Base-by-base conservation (phyloP, 2,113 vertebrate species). In the Sander vitreus region DNA sequence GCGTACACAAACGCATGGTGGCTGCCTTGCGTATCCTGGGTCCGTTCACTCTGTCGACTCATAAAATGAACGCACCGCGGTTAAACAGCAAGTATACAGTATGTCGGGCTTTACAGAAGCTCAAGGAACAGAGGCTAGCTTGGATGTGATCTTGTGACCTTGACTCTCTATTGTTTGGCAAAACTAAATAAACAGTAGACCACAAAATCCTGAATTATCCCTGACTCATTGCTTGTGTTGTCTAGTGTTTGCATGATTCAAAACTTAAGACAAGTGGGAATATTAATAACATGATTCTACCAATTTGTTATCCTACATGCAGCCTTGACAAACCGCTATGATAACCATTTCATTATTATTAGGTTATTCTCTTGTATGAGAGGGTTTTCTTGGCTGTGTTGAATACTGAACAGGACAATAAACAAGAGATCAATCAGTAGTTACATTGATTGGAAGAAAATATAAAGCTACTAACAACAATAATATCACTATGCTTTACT, bases 391-490 rank as follows among this genome's bases (percentile, higher is more conserved):
- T 53, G 57, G 81, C 81, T 87, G 51, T 67, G 54, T 76, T 19
- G 33, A 83, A 85, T 82, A 92, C 76, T 87, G 81, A 89, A 81
- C 78, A 65, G 53, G 80, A 90, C 54, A 83, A 82, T 75, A 88
- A 84, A 78, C 23, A 89, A 77, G 76, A 80, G 73, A 80, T 90
- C 48, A 84, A 90, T 93, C 90, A 92, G 92, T 93, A 93, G 93
- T 93, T 93, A 92, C 87, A 94, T 87, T 91, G 91, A 95, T 90
- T 91, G 87, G 70, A 85, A 89, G 67, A 74, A 92, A 87, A 80
- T 78, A 89, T 86, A 87, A 58, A 92, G 80, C 75, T 84, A 87
- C 81, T 87, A 87, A 90, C 76, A 85, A 86, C 73, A 88, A 87
- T 76, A 88, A 82, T 80, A 88, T 77, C 70, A 88, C 78, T 88